A percentile compares a stretch with the other conserved stretches of the same genome.
These are phyloP conservation scores for Ambastaia sidthimunki DNA, from an alignment of 2,797 vertebrate species.

Conservation along the genomic window DNA sequence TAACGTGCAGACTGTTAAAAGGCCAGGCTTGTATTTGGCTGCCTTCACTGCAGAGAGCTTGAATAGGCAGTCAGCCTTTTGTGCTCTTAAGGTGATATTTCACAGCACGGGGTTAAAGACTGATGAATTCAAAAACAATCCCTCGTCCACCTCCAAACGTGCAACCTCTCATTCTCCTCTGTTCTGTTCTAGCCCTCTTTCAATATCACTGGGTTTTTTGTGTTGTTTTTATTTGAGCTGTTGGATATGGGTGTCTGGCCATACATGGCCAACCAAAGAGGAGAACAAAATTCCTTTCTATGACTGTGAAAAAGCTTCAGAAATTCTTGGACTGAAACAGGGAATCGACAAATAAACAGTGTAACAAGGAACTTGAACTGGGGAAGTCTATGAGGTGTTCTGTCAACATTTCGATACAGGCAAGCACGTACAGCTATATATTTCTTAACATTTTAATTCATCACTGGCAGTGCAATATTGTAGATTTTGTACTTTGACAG, in stretches of 20 bases:
- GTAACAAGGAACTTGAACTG: background rate
- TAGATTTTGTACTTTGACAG: no score
- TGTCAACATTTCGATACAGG: background rate
- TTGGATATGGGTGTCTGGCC: constrained; percentile 42
- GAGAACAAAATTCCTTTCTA: constrained; percentile 57
- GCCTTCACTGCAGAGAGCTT: constrained; percentile 65
- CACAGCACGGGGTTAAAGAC: constrained; percentile 72
- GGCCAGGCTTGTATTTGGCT: constrained; percentile 66
- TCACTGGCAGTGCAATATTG: no score
- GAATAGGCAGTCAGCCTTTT: constrained; percentile 69
- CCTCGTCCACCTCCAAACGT: constrained; percentile 67
- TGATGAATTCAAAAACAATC: constrained; percentile 71
- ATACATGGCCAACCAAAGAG: constrained; percentile 56
- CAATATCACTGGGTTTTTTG: constrained; percentile 47
- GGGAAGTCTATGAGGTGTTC: background rate
- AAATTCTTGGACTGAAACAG: background rate
- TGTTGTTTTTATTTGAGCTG: constrained; percentile 39
- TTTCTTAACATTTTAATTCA: no score
- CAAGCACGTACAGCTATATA: no score
- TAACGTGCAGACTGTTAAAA: constrained; percentile 71
- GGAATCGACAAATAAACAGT: constrained; percentile 4
- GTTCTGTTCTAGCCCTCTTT: constrained; percentile 9
- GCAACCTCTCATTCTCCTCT: constrained; percentile 43
- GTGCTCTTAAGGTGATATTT: constrained; percentile 82
- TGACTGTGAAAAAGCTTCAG: constrained; percentile 55